Evolutionary conservation across 2,888 invertebrate species (phyloP).

Genomic region (Tuberolachnus salignus): DNA sequence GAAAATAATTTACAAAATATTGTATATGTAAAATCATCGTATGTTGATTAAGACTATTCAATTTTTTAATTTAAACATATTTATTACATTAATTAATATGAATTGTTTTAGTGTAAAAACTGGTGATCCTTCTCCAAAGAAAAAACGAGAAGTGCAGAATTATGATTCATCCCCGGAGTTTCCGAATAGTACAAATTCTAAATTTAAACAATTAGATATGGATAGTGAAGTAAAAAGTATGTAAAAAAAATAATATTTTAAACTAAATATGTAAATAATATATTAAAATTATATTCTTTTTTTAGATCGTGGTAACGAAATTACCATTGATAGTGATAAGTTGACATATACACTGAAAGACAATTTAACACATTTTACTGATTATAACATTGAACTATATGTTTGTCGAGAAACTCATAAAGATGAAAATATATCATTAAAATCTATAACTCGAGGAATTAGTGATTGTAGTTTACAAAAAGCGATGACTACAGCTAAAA

Average conservation of each 20-base stretch:
- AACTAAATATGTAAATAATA: not conserved
- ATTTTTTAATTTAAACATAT: not conserved
- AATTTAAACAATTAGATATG: not conserved
- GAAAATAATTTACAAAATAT: conserved; percentile 82
- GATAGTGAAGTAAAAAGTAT: conserved; percentile 14
- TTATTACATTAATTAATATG: conserved; percentile 4
- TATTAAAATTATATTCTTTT: not conserved
- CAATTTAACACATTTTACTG: conserved; percentile 51
- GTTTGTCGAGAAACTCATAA: conserved; percentile 22
- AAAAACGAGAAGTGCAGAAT: conserved; percentile 36
- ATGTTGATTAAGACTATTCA: conserved; percentile 13
- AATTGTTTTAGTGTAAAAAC: conserved; percentile 6
- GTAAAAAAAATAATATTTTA: not conserved
- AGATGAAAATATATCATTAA: conserved; percentile 10
- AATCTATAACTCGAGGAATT: too few relatives aligned
- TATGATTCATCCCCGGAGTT: conserved; percentile 19
- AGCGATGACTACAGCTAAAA: conserved; percentile 46
- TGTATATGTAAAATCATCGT: conserved; percentile 69
- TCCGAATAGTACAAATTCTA: conserved; percentile 27
- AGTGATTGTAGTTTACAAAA: conserved; percentile 45
- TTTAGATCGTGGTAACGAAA: conserved; percentile 19
- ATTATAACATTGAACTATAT: conserved; percentile 53
- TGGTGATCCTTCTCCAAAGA: conserved; percentile 25
- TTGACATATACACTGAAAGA: conserved; percentile 27
- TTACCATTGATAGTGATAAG: conserved; percentile 20